Evolutionary conservation across 2,888 invertebrate genomes (phyloP).

Genomic region (Amaurobius ferox): DNA sequence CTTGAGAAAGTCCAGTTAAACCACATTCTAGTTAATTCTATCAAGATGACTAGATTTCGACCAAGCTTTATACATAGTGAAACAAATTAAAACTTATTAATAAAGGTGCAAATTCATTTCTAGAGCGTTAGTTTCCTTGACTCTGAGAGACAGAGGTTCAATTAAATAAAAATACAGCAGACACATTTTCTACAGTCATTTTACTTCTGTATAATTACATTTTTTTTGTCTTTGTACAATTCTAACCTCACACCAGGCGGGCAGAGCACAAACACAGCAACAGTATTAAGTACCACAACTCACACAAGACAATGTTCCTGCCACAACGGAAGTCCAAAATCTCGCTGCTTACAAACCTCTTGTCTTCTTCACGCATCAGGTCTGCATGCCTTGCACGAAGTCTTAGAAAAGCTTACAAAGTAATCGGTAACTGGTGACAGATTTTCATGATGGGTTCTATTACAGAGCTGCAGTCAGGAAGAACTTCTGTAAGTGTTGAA

Average conservation of each 20-base stretch:
- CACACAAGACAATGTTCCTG: slow-evolving; percentile 4
- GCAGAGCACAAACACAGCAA: slow-evolving; percentile 17
- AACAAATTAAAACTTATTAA: no score
- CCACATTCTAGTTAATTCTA: no score
- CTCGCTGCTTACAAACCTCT: background rate
- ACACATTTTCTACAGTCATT: slow-evolving; percentile 52
- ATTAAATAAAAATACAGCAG: background rate
- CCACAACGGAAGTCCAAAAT: background rate
- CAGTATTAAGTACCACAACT: background rate
- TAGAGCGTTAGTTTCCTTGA: no score
- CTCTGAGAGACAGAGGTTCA: no score
- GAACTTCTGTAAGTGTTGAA: slow-evolving; percentile 53
- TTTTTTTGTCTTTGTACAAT: slow-evolving; percentile 27
- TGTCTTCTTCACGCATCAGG: background rate
- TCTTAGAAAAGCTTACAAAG: slow-evolving; percentile 41
- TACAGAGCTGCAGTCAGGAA: background rate
- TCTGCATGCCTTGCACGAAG: slow-evolving; percentile 23
- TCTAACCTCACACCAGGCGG: slow-evolving; percentile 26
- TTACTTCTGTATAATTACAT: slow-evolving; percentile 54
- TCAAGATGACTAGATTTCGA: no score
- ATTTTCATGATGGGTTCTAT: background rate
- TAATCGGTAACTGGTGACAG: slow-evolving; percentile 16
- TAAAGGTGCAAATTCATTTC: no score
- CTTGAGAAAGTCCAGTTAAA: no score
- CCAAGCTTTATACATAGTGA: no score